Percentiles rank a stretch among this genome's conserved stretches.
Evolutionary conservation across 1,140 invertebrate species (phyloP).

Genomic region (Tenebrio molitor): DNA sequence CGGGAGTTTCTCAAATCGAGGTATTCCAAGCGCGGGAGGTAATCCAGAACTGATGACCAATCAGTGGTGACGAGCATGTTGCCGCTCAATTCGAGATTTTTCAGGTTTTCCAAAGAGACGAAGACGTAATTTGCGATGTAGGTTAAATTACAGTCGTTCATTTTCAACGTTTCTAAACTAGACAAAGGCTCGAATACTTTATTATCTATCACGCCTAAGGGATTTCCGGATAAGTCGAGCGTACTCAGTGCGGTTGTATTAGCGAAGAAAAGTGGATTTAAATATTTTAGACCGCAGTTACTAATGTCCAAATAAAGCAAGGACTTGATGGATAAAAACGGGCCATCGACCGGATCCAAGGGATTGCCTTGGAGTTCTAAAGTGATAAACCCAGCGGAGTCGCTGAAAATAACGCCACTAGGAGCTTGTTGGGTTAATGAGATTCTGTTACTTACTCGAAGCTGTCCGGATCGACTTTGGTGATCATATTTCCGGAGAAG

Average conservation of each 20-base stretch:
- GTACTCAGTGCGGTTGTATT: slow-evolving; percentile 76
- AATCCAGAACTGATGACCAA: slow-evolving; percentile 74
- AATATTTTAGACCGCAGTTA: slow-evolving; percentile 72
- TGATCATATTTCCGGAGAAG: slow-evolving; percentile 77
- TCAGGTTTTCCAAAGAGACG: slow-evolving; percentile 71
- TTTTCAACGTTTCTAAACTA: slow-evolving; percentile 75
- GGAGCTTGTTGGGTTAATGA: slow-evolving; percentile 47
- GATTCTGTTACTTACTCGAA: slow-evolving; percentile 73
- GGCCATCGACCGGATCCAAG: slow-evolving; percentile 72
- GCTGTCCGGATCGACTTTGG: slow-evolving; percentile 74
- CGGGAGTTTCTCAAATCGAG: slow-evolving; percentile 75
- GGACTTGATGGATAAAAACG: slow-evolving; percentile 76
- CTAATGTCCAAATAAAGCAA: slow-evolving; percentile 78
- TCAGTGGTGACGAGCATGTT: slow-evolving; percentile 72
- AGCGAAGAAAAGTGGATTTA: slow-evolving; percentile 76
- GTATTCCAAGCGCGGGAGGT: slow-evolving; percentile 73
- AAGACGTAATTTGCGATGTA: slow-evolving; percentile 73
- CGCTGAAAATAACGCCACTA: slow-evolving; percentile 67
- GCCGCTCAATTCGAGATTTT: slow-evolving; percentile 74
- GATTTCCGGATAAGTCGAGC: slow-evolving; percentile 79
- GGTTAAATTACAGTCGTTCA: slow-evolving; percentile 76
- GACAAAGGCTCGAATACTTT: slow-evolving; percentile 75
- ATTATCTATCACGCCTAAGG: slow-evolving; percentile 71
- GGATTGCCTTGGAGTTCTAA: slow-evolving; percentile 80
- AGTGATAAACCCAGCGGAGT: slow-evolving; percentile 77